These are phyloP conservation scores for Troglohyphantes excavatus DNA, from an alignment of 2,888 invertebrate species.

Conservation along the genomic window DNA sequence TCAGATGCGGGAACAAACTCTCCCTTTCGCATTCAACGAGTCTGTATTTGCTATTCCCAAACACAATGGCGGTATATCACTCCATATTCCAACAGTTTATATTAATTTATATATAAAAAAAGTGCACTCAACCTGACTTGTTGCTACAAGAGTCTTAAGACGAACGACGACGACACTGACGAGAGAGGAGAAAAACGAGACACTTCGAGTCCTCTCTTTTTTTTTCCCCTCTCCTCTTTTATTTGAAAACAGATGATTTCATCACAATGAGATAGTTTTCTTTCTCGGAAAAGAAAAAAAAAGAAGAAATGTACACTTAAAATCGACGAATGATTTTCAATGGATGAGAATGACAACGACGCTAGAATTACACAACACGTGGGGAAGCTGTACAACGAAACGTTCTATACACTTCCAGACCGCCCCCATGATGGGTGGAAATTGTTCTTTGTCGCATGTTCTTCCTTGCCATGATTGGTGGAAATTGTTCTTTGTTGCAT, in stretches of 20 bases:
- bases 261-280: slow-evolving; percentile 66
- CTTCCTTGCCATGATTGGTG: not conserved
- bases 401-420: no score
- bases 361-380: slow-evolving; percentile 43
- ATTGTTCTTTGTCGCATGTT: slow-evolving; percentile 22
- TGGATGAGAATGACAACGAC: slow-evolving; percentile 46
- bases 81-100: slow-evolving; percentile 25
- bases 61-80: not conserved
- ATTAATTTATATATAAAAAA: slow-evolving; percentile 64
- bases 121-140: slow-evolving; percentile 62
- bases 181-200: slow-evolving; percentile 11
- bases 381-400: slow-evolving; percentile 61
- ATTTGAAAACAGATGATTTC: slow-evolving; percentile 53
- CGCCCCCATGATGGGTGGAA: not conserved
- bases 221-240: no score
- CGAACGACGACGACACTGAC: slow-evolving; percentile 51
- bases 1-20: no score
- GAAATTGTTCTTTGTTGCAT: slow-evolving; percentile 1
- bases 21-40: no score
- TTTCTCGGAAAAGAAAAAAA: slow-evolving; percentile 36
- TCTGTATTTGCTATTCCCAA: no score
- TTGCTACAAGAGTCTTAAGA: slow-evolving; percentile 61
- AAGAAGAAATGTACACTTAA: slow-evolving; percentile 74
- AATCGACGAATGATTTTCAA: slow-evolving; percentile 69
- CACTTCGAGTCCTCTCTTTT: no score